Evolutionary conservation across 2,888 invertebrate genomes (phyloP).

Genomic region (Athalia circularis): DNA sequence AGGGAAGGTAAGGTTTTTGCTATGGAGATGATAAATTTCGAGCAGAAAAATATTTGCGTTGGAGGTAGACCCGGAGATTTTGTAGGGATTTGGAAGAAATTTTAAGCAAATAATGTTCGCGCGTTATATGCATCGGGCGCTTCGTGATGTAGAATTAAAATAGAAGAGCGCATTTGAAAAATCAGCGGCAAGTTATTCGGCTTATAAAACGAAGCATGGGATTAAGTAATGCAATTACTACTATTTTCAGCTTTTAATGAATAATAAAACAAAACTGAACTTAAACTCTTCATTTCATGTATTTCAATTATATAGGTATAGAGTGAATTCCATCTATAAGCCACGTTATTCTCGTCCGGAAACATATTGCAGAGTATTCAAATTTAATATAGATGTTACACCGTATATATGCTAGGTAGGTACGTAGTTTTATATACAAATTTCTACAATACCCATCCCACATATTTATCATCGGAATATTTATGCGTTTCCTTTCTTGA

Average conservation of each 20-base stretch:
- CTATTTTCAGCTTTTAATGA: background rate
- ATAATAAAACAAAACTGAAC: background rate
- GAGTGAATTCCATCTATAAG: background rate
- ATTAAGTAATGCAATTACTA: background rate
- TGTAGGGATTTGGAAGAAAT: conserved; percentile 21
- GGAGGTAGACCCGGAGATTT: conserved; percentile 20
- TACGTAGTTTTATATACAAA: background rate
- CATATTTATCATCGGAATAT: too few species aligned
- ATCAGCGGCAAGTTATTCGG: background rate
- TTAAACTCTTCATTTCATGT: background rate
- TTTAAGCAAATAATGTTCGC: conserved; percentile 33
- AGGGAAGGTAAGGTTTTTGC: background rate
- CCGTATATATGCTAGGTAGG: background rate
- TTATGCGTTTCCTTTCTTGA: too few species aligned
- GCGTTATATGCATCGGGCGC: background rate
- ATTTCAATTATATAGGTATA: background rate
- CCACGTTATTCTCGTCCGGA: background rate
- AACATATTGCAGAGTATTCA: background rate
- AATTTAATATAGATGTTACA: conserved; percentile 8
- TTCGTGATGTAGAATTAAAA: background rate
- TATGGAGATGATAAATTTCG: conserved; percentile 22
- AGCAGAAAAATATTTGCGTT: conserved; percentile 33
- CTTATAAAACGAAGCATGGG: too few species aligned
- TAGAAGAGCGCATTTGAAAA: conserved; percentile 11
- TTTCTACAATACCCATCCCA: background rate